Evolutionary conservation across 1,140 invertebrate genomes (phyloP), one percentile per base, ranked within the genome.

Genomic region (Euschistus heros): DNA sequence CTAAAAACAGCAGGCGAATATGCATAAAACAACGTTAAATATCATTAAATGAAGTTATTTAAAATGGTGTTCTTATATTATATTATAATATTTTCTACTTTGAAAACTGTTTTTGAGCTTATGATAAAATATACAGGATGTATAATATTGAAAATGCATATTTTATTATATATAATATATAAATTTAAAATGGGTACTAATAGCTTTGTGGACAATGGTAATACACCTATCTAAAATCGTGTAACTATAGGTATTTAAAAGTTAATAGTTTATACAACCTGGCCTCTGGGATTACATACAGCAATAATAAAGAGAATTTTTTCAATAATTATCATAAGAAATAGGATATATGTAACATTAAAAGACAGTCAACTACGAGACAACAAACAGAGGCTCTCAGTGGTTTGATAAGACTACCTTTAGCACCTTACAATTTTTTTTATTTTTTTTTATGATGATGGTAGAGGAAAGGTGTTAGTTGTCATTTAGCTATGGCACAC

Each of bases 381-480:
- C 33, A 37, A 37, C 33, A 13, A 37, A 37, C 13, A 37, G 33
- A 37, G 33, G 33, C 33, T 37, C 33, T 30, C 8, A 37, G 33
- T 37, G 33, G 5, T 37, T 54, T 20, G 50, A 22, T 54, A 20
- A 22, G 50, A 54, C 50, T 54, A 22, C 50, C 50, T 54, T 54
- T 61, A 61, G 59, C 59, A 61, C 59, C 59, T 26, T 61, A 61
- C 8, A 24, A 61, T 54, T 54, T 54, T 54, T 54, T 54, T 22
- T 54, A 8, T 54, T 37, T 37, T 37, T 37, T 30, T 30, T 30
- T 37, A 37, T 13, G 33, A 37, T 37, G 33, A 37, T 37, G 33
- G 33, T 37, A 37, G 33, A 37, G 33, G 33, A 37, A 37, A 37
- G 33, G 33, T 37, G 33, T 37, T 37, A 37, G 33, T 10, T 37